Base-by-base conservation (phyloP, 1,140 invertebrate genomes). In the Grapholita molesta region DNA sequence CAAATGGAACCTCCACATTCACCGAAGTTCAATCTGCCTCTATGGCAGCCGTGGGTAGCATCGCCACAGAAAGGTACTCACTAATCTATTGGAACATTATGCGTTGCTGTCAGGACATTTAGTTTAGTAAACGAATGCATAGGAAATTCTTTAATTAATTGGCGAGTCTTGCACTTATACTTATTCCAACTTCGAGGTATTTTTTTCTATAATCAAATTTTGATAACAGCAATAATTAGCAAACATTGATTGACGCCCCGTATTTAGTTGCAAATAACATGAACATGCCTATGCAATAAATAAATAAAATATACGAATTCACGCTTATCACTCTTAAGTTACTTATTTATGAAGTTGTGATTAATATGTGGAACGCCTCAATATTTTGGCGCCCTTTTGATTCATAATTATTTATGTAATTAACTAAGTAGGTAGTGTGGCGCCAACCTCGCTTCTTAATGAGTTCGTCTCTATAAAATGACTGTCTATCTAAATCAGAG, bases 1-100 rank as follows among this genome's bases (percentile, higher is more conserved):
- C 80, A 80, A 21, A 92, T 92, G 91, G 92, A 92, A 71, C 91
- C 90, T 28, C 92, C 92, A 18, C 83, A 92, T 61, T 92, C 92
- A 4, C 92, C 92, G n/a, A 92, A 92, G 69, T 92, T 92, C 77
- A 92, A 92, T 75, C 66, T 91, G 77, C 86, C 91, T 66, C 71
- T 92, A 28, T 92, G 92, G 92, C 92, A 92, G 74, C 92, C 92
- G 18, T 92, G 92, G 90, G 72, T 91, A 35, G 72, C 83, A 4
- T 90, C 89, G 18, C 79, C 86, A 5, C 78, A 78, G 66, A 89
- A 89, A 90, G 88, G 88, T 90, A 83, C 30, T 66, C 48, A 57
- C 53, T 12, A 9, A n/a, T 15, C 0, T 42, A 42, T 15, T 6
- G 15, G 38, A 18, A 48, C 6, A 21, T 21, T 9, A 7, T 7